Percentiles rank a stretch among this genome's conserved stretches.
Conservation (phyloP, 2,797 vertebrate species). For the Crypturellus tataupa region DNA sequence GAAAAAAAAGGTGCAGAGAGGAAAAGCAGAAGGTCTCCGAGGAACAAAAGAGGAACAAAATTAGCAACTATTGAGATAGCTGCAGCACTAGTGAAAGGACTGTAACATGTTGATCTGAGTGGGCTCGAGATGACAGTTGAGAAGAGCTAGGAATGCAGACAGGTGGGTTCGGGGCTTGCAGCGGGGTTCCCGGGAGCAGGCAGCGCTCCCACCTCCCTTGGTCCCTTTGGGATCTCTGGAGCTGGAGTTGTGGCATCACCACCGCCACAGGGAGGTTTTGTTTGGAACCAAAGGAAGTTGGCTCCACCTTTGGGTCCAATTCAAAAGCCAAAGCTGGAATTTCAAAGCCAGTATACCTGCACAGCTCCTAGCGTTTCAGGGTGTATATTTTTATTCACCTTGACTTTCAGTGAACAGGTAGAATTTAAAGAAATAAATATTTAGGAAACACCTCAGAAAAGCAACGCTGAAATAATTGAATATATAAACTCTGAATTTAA, state of each 20-base stretch:
- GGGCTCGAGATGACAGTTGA: neutral
- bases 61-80: neutral
- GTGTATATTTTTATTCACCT: neutral
- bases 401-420: neutral
- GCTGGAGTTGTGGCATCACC: conserved; percentile 29
- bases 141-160: neutral
- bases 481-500: neutral
- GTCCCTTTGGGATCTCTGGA: neutral
- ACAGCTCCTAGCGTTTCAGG: neutral
- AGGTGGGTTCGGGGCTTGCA: neutral
- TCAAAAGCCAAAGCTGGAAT: neutral
- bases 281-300: neutral
- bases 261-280: neutral
- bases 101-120: rapidly evolving
- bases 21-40: neutral
- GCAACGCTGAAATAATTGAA: neutral
- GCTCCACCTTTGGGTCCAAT: neutral
- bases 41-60: neutral
- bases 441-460: neutral
- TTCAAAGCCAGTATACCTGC: neutral
- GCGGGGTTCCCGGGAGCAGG: rapidly evolving
- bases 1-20: neutral
- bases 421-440: neutral
- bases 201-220: neutral
- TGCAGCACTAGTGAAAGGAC: neutral